phyloP scores from a whole-genome alignment of 1,140 invertebrate genomes.

The Cylas formicarius region DNA sequence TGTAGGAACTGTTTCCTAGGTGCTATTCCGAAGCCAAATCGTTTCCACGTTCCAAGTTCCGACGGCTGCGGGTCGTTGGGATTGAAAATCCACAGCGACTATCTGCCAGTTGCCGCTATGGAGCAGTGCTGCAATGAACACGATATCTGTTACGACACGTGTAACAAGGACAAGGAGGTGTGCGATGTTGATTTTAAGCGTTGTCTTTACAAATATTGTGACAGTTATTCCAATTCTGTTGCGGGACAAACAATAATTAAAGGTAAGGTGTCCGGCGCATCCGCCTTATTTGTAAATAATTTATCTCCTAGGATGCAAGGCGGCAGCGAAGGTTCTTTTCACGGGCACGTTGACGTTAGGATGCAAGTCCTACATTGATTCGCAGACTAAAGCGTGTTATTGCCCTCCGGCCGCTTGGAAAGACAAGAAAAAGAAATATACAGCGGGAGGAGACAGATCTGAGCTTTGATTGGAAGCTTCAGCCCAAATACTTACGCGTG shows the following conservation, averaged over 20 bases:
- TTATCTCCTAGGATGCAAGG: constrained; percentile 63
- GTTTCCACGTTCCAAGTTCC: constrained; percentile 61
- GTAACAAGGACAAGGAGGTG: constrained; percentile 73
- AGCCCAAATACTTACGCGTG: too few species aligned
- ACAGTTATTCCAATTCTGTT: constrained; percentile 54
- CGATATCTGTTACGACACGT: constrained; percentile 86
- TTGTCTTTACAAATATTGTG: constrained; percentile 78
- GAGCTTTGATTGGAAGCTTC: constrained; percentile 14
- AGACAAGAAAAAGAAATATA: constrained; percentile 48
- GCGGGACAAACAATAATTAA: constrained; percentile 57
- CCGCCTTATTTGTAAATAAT: not conserved
- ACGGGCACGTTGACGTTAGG: constrained; percentile 74
- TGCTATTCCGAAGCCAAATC: constrained; percentile 56
- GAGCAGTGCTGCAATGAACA: constrained; percentile 78
- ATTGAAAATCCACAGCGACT: constrained; percentile 64
- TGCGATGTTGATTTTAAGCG: constrained; percentile 82
- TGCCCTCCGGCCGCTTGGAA: constrained; percentile 48
- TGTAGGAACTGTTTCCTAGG: constrained; percentile 45
- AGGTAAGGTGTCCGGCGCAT: constrained; percentile 39
- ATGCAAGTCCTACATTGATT: constrained; percentile 74
- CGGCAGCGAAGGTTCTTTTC: constrained; percentile 73
- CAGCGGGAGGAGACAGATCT: constrained; percentile 20
- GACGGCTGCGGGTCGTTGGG: constrained; percentile 79
- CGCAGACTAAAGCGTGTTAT: constrained; percentile 70
- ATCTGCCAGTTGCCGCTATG: constrained; percentile 69